Evolutionary conservation across 2,797 vertebrate species (phyloP).

Genomic region (Amblyraja radiata): DNA sequence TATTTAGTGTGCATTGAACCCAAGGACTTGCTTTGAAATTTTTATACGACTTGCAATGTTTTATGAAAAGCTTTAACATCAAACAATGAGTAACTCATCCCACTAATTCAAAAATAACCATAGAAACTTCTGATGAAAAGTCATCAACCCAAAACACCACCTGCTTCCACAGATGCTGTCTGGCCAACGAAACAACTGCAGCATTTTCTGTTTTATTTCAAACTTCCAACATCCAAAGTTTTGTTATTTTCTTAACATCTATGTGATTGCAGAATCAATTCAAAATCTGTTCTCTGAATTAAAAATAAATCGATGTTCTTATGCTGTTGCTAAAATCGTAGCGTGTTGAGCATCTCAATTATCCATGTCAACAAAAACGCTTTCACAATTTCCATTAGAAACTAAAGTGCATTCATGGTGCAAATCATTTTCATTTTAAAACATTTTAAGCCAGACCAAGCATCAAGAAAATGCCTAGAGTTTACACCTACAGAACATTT

Average conservation of each 20-base stretch:
- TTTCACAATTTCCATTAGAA: constrained; percentile 12
- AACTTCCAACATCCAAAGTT: too few relatives aligned
- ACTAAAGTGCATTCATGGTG: constrained; percentile 2
- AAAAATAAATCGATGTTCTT: constrained; percentile 11
- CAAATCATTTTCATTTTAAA: not conserved
- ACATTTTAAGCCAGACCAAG: not conserved
- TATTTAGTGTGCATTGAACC: not conserved
- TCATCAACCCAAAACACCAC: too few relatives aligned
- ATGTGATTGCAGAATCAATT: not conserved
- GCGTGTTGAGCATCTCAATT: not conserved
- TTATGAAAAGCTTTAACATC: not conserved
- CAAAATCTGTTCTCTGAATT: not conserved
- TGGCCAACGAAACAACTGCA: too few relatives aligned
- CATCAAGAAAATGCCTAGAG: not conserved
- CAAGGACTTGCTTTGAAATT: not conserved
- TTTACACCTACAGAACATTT: constrained; percentile 23
- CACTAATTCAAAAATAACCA: not conserved
- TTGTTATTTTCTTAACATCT: not conserved
- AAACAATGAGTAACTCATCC: not conserved
- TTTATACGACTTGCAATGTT: too few relatives aligned
- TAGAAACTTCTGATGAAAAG: too few relatives aligned
- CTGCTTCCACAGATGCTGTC: too few relatives aligned
- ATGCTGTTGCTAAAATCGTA: not conserved
- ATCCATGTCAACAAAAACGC: not conserved
- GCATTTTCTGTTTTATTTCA: too few relatives aligned